Conservation (phyloP, 2,888 invertebrate species). For the Hyppa rectilinea region DNA sequence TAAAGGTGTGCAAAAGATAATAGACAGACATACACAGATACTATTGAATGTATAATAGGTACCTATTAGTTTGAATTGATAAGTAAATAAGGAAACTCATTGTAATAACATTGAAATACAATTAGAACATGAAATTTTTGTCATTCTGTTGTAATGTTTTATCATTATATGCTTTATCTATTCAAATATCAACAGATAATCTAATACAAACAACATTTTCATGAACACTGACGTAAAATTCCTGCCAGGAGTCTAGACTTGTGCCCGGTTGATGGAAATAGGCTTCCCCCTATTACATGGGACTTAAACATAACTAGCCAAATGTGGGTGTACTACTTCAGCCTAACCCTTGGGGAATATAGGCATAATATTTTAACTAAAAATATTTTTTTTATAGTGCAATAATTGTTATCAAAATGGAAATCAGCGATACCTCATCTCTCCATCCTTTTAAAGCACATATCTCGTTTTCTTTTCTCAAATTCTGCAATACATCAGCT, state of each 20-base stretch:
- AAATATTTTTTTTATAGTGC: neutral
- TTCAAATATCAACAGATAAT: slow-evolving; percentile 4
- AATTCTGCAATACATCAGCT: slow-evolving; percentile 94
- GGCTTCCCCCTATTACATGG: too few species aligned
- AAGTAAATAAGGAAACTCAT: slow-evolving; percentile 42
- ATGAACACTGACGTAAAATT: too few species aligned
- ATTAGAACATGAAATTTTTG: neutral
- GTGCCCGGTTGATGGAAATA: too few species aligned
- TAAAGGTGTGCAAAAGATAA: too few species aligned
- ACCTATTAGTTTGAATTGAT: too few species aligned
- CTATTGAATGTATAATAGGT: too few species aligned
- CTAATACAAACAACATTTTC: slow-evolving; percentile 4
- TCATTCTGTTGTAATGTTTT: slow-evolving; percentile 10
- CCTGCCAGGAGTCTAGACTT: too few species aligned
- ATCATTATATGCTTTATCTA: neutral
- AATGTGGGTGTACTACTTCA: too few species aligned
- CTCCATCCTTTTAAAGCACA: slow-evolving; percentile 97
- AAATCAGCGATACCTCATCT: slow-evolving; percentile 93
- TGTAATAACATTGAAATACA: neutral
- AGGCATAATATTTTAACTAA: too few species aligned
- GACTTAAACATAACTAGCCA: too few species aligned
- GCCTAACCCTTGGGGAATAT: too few species aligned
- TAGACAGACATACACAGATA: too few species aligned
- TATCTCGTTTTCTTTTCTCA: slow-evolving; percentile 94
- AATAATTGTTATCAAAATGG: neutral